phyloP scores from a whole-genome alignment of 2,797 vertebrate genomes.

The Gadopsis bispinosus region DNA sequence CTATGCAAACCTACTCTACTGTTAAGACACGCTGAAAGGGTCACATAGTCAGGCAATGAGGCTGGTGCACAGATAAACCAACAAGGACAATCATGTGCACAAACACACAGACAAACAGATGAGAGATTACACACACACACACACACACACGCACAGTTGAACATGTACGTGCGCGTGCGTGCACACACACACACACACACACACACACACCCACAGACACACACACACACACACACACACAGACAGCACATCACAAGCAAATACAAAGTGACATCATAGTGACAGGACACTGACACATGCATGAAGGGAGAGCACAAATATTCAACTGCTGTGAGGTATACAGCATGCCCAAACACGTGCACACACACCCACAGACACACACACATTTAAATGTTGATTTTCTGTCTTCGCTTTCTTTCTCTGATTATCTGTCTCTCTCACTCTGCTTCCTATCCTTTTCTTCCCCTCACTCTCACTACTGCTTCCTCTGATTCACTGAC shows the following conservation, averaged over 20 bases:
- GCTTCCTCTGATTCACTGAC: conserved; percentile 59
- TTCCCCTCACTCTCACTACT: conserved; percentile 3
- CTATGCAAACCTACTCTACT: conserved; percentile 2
- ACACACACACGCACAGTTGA: not conserved
- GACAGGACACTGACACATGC: conserved; percentile 69
- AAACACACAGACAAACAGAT: conserved; percentile 24
- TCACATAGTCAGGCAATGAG: conserved; percentile 21
- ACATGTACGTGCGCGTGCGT: too few relatives aligned
- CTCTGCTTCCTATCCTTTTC: conserved; percentile 50
- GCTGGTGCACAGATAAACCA: conserved; percentile 6
- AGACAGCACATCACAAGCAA: conserved; percentile 51
- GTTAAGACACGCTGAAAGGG: conserved; percentile 35
- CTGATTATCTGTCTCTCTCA: conserved; percentile 48
- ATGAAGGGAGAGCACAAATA: conserved; percentile 63
- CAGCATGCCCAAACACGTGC: conserved; percentile 14
- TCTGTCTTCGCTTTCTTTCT: conserved; percentile 24
- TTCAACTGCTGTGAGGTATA: conserved; percentile 66
- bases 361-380: conserved; percentile 26
- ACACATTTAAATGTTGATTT: conserved; percentile 42
- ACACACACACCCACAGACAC: conserved; percentile 3
- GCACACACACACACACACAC: not conserved
- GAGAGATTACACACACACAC: conserved; percentile 25
- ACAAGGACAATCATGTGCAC: conserved; percentile 17
- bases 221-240: conserved; percentile 1
- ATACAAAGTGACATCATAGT: conserved; percentile 71